phyloP scores from a whole-genome alignment of 2,888 invertebrate genomes.

The Metalampra italica region DNA sequence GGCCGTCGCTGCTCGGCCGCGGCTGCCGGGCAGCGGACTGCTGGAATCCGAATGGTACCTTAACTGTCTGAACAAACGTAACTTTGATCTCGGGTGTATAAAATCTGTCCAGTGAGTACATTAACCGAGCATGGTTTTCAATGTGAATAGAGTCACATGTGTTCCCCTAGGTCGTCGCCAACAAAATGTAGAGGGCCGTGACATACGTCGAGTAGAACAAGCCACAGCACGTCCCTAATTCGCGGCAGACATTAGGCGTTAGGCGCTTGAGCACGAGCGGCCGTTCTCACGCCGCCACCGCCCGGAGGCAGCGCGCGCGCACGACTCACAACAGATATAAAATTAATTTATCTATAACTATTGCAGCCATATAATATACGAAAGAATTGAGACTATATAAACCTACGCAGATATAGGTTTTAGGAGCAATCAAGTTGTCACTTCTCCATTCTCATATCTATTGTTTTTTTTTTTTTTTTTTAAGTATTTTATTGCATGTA shows the following conservation, averaged over 20 bases:
- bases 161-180: background rate
- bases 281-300: slow-evolving; percentile 69
- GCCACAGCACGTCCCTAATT: slow-evolving; percentile 3
- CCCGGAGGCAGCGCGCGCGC: slow-evolving; percentile 68
- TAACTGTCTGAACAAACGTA: no score
- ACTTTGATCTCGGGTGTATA: no score
- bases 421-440: no score
- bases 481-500: no score
- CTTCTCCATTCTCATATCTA: no score
- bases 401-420: background rate
- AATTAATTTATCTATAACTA: slow-evolving; percentile 76
- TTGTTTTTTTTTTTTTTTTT: no score
- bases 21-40: no score
- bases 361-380: slow-evolving; percentile 33
- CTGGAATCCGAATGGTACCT: no score
- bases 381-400: background rate
- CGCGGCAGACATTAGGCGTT: slow-evolving; percentile 9
- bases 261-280: slow-evolving; percentile 19
- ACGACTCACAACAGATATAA: slow-evolving; percentile 70
- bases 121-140: no score
- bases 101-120: no score
- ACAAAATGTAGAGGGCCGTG: background rate
- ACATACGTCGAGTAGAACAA: slow-evolving; percentile 2
- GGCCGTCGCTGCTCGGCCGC: no score
- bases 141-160: no score